Conservation (phyloP, 1,140 invertebrate genomes). For the Magallana ariakensis region DNA sequence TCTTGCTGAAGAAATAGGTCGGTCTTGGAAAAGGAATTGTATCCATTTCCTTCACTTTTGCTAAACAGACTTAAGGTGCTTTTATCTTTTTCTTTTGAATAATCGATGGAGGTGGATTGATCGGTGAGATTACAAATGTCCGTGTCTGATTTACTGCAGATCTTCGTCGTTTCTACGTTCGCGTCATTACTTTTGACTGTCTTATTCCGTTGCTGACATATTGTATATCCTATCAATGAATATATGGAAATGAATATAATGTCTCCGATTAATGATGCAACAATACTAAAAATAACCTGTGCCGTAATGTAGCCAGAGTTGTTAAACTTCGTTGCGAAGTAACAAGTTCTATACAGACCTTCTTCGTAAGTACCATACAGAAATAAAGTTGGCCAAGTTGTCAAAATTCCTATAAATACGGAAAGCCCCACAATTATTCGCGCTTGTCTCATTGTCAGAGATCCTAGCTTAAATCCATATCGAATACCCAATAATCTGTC, state of each 20-base stretch:
- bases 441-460: slow-evolving; percentile 40
- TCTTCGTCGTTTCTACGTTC: not conserved
- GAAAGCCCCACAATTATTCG: slow-evolving; percentile 35
- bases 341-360: not conserved
- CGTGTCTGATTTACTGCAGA: slow-evolving; percentile 4
- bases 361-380: slow-evolving; percentile 49
- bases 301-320: not conserved
- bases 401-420: slow-evolving; percentile 35
- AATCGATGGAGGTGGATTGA: slow-evolving; percentile 22
- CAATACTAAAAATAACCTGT: slow-evolving; percentile 8
- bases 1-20: slow-evolving; percentile 11
- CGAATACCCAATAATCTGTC: slow-evolving; percentile 51
- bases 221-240: slow-evolving; percentile 37
- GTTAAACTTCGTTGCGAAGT: not conserved
- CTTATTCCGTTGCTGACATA: slow-evolving; percentile 24
- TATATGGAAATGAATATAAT: slow-evolving; percentile 33
- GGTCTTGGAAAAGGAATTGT: slow-evolving; percentile 24
- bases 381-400: slow-evolving; percentile 50
- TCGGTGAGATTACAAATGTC: slow-evolving; percentile 8
- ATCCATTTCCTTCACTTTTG: slow-evolving; percentile 1
- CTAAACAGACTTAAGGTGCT: slow-evolving; percentile 8
- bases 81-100: not conserved
- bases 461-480: slow-evolving; percentile 33
- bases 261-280: slow-evolving; percentile 19
- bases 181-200: slow-evolving; percentile 19